Evolutionary conservation across 2,113 vertebrate genomes (phyloP).

Genomic region (Tenebrosternarchus preto): DNA sequence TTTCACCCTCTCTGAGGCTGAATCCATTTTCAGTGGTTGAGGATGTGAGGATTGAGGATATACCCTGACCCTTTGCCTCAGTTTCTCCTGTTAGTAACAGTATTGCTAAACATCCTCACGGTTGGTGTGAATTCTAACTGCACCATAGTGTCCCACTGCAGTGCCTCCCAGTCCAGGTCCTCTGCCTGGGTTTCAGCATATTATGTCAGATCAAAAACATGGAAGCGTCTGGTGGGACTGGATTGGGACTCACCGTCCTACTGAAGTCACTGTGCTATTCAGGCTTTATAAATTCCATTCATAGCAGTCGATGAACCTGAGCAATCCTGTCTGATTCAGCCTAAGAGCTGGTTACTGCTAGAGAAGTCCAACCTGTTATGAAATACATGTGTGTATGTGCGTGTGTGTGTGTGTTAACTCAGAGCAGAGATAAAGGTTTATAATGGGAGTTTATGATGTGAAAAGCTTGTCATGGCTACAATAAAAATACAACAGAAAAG

Average conservation of each 20-base stretch:
- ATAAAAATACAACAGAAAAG: no score
- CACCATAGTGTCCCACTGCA: no score
- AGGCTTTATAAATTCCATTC: constrained; percentile 11
- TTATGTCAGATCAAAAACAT: no score
- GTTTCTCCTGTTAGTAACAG: constrained; percentile 2
- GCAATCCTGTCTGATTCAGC: not conserved
- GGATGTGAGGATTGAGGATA: not conserved
- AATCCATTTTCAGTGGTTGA: not conserved
- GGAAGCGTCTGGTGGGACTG: no score
- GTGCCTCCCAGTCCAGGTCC: no score
- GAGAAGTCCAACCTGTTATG: constrained; percentile 34
- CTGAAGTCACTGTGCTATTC: constrained; percentile 2
- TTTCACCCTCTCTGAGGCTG: not conserved
- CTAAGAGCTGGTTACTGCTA: constrained; percentile 19
- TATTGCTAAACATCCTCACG: not conserved
- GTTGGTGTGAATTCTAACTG: not conserved
- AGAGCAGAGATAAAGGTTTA: no score
- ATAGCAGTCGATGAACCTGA: not conserved
- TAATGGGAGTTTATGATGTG: no score
- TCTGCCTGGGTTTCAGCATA: no score
- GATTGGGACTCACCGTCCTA: no score
- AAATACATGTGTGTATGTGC: not conserved
- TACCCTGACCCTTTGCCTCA: not conserved
- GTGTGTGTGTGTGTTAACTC: no score
- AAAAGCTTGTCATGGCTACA: no score